Base-by-base conservation (phyloP, 2,888 invertebrate genomes). In the Tetrapedia diversipes region DNA sequence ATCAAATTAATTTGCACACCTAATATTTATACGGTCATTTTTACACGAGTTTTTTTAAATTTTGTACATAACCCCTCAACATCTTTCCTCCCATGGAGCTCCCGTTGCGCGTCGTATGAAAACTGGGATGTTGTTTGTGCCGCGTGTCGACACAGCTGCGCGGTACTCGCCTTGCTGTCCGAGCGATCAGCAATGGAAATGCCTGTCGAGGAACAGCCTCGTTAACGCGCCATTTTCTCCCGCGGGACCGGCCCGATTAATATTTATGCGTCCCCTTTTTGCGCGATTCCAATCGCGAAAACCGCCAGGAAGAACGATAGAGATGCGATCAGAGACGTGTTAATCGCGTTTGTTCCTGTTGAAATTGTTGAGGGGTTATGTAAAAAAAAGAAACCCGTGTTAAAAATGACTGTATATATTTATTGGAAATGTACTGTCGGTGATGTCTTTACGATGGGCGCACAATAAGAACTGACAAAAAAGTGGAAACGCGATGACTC, bases 161-260 rank as follows among this genome's bases (percentile, higher is more conserved):
- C 72, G 32, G 53, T 14, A 45, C 49, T 59, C 14, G 41, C 24
- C 22, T 59, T 41, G 34, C 22, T 22, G 60, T 24, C 34, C 16
- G 56, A 37, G 19, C 67, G 68, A 82, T 82, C 82, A 79, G 72
- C 79, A 79, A 74, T 81, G 81, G 79, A 76, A 82, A 82, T 81
- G 60, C 65, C 47, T 43, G 39, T 49, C 51, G 66, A 66, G 68
- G 54, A 66, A 57, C 56, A 57, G 57, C 77, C 70, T 80, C 75
- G 72, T 82, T 80, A 78, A 83, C 69, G 49, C 54, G 67, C 53
- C 63, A 80, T 82, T 69, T 67, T 49, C 24, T 51, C 32, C 41
- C 49, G 8, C 24, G 27, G 19, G 34, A 24, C 7, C 24, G n/a
- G 45, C 22, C n/a, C 54, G 49, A 67, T 77, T 59, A 60, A 69